A percentile compares a stretch with the other conserved stretches of the same genome.
Evolutionary conservation across 2,113 vertebrate genomes (phyloP).

Genomic region (Microtus montanus): DNA sequence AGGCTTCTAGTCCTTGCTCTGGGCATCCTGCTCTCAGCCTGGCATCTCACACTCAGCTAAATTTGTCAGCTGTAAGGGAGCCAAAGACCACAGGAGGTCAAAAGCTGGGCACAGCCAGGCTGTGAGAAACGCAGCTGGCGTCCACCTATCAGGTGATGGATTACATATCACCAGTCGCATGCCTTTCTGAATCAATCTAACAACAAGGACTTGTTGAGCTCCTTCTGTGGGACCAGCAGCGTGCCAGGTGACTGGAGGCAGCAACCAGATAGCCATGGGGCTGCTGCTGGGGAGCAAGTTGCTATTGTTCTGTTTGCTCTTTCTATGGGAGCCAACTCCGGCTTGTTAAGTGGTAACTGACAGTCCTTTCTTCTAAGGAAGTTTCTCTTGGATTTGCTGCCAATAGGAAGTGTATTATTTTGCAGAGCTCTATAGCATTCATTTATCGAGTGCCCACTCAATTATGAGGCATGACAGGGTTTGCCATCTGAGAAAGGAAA

Average conservation of each 20-base stretch:
- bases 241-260: slow-evolving; percentile 59
- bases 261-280: neutral
- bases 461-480: slow-evolving; percentile 75
- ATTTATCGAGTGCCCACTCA: slow-evolving; percentile 77
- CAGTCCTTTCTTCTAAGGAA: slow-evolving; percentile 71
- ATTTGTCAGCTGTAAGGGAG: slow-evolving; percentile 37
- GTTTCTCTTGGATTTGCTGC: slow-evolving; percentile 75
- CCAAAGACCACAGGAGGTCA: slow-evolving; percentile 64
- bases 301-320: slow-evolving; percentile 59
- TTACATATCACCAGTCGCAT: slow-evolving; percentile 33
- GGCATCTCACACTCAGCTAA: slow-evolving; percentile 18
- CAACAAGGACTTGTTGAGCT: neutral
- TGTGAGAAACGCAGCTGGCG: slow-evolving; percentile 46
- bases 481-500: slow-evolving; percentile 70
- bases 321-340: slow-evolving; percentile 67
- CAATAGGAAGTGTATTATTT: slow-evolving; percentile 75
- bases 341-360: slow-evolving; percentile 77
- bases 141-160: slow-evolving; percentile 50
- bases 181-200: slow-evolving; percentile 36
- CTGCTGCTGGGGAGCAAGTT: slow-evolving; percentile 12
- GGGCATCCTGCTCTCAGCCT: neutral
- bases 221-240: slow-evolving; percentile 3
- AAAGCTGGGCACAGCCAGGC: slow-evolving; percentile 32
- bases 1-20: neutral
- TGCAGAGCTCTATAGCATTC: slow-evolving; percentile 63